Evolutionary conservation across 2,113 vertebrate species (phyloP).

Genomic region (Xiphophorus couchianus): DNA sequence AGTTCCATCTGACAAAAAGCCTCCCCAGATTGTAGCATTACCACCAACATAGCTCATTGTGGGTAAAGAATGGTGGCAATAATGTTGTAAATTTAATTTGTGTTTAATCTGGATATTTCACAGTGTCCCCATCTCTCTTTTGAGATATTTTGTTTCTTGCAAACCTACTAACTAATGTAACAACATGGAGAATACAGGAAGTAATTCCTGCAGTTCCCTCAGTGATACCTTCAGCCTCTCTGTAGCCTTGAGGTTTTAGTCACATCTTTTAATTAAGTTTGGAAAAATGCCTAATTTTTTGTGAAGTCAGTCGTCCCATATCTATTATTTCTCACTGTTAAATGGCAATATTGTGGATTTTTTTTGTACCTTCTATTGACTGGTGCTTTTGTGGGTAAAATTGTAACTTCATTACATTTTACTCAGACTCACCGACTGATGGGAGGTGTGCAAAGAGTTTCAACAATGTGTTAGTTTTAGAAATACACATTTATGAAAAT

Average conservation of each 20-base stretch:
- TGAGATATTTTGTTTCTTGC: neutral
- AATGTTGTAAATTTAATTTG: neutral
- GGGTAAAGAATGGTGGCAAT: too few relatives aligned
- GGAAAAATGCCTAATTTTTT: neutral
- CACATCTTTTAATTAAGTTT: neutral
- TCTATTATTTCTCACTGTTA: neutral
- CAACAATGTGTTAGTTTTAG: neutral
- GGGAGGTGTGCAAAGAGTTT: neutral
- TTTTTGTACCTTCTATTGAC: neutral
- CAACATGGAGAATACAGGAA: neutral
- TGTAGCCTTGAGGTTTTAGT: neutral
- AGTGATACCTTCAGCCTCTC: neutral
- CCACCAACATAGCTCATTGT: too few relatives aligned
- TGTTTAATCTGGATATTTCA: neutral
- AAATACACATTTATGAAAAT: neutral
- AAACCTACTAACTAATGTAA: neutral
- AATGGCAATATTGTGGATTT: neutral
- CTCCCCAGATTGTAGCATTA: too few relatives aligned
- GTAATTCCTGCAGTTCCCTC: neutral
- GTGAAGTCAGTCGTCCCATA: neutral
- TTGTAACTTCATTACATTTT: neutral
- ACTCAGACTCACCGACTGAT: neutral
- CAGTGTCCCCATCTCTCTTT: neutral
- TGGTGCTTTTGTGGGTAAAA: too few relatives aligned
- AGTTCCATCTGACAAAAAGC: too few relatives aligned